Conservation (phyloP, 1,140 invertebrate genomes). For the Camponotus vicinus region DNA sequence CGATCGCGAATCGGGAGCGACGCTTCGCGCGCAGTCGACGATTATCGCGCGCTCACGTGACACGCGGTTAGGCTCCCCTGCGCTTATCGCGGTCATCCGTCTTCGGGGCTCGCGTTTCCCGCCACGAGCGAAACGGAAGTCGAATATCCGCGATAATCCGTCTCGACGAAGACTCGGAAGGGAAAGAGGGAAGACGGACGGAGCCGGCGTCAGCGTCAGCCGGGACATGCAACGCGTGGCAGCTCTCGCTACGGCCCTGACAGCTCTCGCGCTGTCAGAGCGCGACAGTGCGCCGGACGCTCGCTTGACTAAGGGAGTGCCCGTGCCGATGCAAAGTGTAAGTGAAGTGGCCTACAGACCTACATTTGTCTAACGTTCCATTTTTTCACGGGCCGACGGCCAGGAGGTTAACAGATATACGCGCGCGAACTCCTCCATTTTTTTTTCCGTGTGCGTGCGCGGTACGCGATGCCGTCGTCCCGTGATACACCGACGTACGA, state of each 20-base stretch:
- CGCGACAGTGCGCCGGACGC: slow-evolving; percentile 79
- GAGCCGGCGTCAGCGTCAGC: too few relatives aligned
- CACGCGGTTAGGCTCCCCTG: neutral
- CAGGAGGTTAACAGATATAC: slow-evolving; percentile 73
- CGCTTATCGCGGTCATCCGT: neutral
- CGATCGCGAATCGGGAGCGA: neutral
- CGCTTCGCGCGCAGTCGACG: neutral
- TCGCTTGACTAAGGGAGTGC: slow-evolving; percentile 85
- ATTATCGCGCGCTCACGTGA: slow-evolving; percentile 21
- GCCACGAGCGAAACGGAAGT: neutral
- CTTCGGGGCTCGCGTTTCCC: neutral
- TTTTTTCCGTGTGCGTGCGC: slow-evolving; percentile 48
- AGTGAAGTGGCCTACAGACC: slow-evolving; percentile 91
- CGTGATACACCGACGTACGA: slow-evolving; percentile 45
- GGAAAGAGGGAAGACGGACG: too few relatives aligned
- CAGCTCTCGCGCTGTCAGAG: slow-evolving; percentile 68
- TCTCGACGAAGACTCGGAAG: neutral
- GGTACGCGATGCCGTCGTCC: slow-evolving; percentile 68
- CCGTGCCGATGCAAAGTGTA: slow-evolving; percentile 88
- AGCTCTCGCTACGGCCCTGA: slow-evolving; percentile 62
- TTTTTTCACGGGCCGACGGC: slow-evolving; percentile 83
- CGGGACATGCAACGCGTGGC: neutral
- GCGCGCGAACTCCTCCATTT: slow-evolving; percentile 57
- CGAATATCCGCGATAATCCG: neutral
- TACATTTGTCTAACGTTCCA: slow-evolving; percentile 88